These are phyloP conservation scores for Cephus runcator DNA, from an alignment of 2,888 invertebrate species.

Conservation along the genomic window DNA sequence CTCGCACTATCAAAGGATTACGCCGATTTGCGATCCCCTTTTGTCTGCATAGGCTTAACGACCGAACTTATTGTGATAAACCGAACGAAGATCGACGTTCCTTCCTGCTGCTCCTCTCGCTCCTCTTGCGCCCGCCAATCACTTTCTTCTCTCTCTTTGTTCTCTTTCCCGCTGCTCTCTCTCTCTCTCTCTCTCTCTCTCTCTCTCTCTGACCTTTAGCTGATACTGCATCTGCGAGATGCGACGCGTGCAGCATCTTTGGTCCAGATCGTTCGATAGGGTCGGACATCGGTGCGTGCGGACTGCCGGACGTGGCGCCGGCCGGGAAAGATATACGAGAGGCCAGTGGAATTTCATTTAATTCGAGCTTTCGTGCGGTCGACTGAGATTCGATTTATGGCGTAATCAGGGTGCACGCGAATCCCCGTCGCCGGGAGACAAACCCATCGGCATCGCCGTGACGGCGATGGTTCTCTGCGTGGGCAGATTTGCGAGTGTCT, in stretches of 20 bases:
- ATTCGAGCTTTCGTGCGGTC: conserved; percentile 54
- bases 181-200: no score
- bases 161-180: no score
- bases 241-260: neutral
- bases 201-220: no score
- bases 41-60: conserved; percentile 12
- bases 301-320: conserved; percentile 25
- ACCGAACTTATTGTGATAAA: neutral
- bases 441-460: no score
- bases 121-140: neutral
- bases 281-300: no score
- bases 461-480: no score
- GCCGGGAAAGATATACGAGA: conserved; percentile 58
- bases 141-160: no score
- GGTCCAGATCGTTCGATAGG: conserved; percentile 1
- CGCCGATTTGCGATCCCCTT: conserved; percentile 2
- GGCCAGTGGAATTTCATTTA: conserved; percentile 61
- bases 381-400: conserved; percentile 61
- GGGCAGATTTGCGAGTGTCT: no score
- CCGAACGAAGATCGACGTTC: neutral
- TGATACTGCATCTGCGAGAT: no score
- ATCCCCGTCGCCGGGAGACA: conserved; percentile 16
- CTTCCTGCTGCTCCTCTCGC: neutral
- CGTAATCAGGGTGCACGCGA: conserved; percentile 51
- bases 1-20: conserved; percentile 43